These are phyloP conservation scores for Oreochromis spilurus DNA, from an alignment of 2,113 vertebrate genomes.

Conservation along the genomic window DNA sequence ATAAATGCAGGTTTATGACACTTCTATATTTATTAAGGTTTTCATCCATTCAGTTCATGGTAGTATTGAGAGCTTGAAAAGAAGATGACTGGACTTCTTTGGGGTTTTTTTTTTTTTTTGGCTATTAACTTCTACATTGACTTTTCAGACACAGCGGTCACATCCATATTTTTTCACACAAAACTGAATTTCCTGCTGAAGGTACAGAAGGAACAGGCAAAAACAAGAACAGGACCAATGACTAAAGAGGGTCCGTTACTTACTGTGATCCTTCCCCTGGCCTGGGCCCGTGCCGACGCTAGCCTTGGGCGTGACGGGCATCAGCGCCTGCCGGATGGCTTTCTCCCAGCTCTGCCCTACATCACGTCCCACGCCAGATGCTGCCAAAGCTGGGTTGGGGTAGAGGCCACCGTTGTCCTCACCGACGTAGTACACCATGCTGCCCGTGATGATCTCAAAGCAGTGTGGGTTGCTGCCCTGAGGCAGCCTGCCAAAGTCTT, in stretches of 20 bases:
- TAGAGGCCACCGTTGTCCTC: slow-evolving; percentile 77
- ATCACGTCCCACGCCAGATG: slow-evolving; percentile 82
- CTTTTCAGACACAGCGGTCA: background rate
- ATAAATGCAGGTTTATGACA: background rate
- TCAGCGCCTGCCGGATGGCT: slow-evolving; percentile 91
- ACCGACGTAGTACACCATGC: slow-evolving; percentile 92
- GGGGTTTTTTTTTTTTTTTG: background rate
- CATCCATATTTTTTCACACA: background rate
- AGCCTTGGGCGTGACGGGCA: slow-evolving; percentile 92
- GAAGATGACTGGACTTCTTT: background rate
- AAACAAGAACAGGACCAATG: background rate
- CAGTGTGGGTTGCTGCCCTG: slow-evolving; percentile 87
- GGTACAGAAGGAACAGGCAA: background rate
- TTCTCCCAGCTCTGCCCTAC: slow-evolving; percentile 92
- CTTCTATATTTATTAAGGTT: background rate
- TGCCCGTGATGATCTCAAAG: slow-evolving; percentile 92
- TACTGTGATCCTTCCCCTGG: slow-evolving; percentile 89
- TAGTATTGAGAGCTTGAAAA: background rate
- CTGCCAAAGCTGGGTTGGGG: slow-evolving; percentile 78
- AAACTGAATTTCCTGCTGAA: background rate
- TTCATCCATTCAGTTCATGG: background rate
- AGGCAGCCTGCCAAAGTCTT: slow-evolving; percentile 76
- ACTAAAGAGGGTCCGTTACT: slow-evolving; percentile 53
- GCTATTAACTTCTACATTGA: background rate
- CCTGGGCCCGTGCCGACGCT: slow-evolving; percentile 78